Conservation (phyloP, 1,140 invertebrate species). For the Lasaia peninsularis region DNA sequence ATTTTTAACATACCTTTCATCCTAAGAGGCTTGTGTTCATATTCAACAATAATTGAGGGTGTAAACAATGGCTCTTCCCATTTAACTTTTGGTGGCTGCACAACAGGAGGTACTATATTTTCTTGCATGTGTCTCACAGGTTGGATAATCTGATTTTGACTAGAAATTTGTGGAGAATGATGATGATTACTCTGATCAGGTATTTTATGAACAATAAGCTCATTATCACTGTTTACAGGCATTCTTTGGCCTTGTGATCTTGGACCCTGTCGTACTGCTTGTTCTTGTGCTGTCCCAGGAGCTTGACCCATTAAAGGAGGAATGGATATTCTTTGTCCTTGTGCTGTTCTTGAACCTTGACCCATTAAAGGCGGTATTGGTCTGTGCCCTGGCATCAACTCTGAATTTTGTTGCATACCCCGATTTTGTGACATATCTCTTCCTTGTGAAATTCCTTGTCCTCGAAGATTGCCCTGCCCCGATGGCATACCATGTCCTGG, state of each 20-base stretch:
- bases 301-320: background rate
- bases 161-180: background rate
- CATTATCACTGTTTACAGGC: background rate
- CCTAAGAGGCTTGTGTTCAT: slow-evolving; percentile 80
- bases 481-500: background rate
- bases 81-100: slow-evolving; percentile 33
- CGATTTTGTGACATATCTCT: background rate
- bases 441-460: background rate
- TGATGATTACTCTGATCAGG: slow-evolving; percentile 7
- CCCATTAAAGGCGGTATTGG: background rate
- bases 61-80: slow-evolving; percentile 69
- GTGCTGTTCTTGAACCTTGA: background rate
- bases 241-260: background rate
- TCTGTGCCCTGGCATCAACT: background rate
- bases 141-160: background rate
- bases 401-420: background rate
- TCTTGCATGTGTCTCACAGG: slow-evolving; percentile 2
- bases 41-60: slow-evolving; percentile 83
- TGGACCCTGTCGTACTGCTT: background rate
- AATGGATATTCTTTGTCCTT: background rate
- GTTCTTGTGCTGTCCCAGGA: background rate
- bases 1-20: slow-evolving; percentile 62
- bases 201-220: slow-evolving; percentile 29
- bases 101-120: slow-evolving; percentile 16
- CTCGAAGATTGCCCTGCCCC: background rate